These are phyloP conservation scores for Nixonia krombeini DNA, from an alignment of 1,140 invertebrate genomes.

Conservation along the genomic window DNA sequence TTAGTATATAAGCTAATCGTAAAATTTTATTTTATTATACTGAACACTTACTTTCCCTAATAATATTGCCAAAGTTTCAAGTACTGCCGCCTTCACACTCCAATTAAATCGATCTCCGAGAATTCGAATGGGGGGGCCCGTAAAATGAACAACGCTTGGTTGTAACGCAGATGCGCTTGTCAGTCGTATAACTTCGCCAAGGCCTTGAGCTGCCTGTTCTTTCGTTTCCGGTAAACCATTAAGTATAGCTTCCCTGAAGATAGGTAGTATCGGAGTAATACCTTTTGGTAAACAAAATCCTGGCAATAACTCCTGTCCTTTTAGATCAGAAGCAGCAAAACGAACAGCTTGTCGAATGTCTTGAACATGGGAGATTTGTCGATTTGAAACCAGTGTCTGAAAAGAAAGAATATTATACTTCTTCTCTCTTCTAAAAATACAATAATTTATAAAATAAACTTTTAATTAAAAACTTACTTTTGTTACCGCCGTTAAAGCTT, in stretches of 20 bases:
- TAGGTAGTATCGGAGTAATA: slow-evolving; percentile 92
- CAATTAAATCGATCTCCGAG: slow-evolving; percentile 95
- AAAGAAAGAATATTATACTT: slow-evolving; percentile 27
- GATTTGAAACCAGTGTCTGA: slow-evolving; percentile 82
- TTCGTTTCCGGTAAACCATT: slow-evolving; percentile 96
- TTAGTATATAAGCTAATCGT: neutral
- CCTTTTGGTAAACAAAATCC: slow-evolving; percentile 97
- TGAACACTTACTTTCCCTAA: slow-evolving; percentile 88
- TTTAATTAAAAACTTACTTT: slow-evolving; percentile 74
- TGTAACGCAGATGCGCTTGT: slow-evolving; percentile 90
- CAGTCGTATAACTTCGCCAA: slow-evolving; percentile 92
- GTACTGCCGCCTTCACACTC: slow-evolving; percentile 94
- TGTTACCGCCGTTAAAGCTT: slow-evolving; percentile 90
- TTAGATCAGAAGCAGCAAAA: slow-evolving; percentile 90
- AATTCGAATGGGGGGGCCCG: slow-evolving; percentile 97
- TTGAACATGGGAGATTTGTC: slow-evolving; percentile 86
- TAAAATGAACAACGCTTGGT: slow-evolving; percentile 96
- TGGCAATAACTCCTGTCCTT: slow-evolving; percentile 84
- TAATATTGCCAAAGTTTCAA: slow-evolving; percentile 93
- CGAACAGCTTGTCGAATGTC: slow-evolving; percentile 93
- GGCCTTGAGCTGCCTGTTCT: slow-evolving; percentile 93
- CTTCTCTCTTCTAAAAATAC: no score
- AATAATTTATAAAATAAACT: no score
- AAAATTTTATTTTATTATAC: neutral
- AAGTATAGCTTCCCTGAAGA: slow-evolving; percentile 96